Conservation (phyloP, 2,113 vertebrate genomes). For the Ciconia stormi region DNA sequence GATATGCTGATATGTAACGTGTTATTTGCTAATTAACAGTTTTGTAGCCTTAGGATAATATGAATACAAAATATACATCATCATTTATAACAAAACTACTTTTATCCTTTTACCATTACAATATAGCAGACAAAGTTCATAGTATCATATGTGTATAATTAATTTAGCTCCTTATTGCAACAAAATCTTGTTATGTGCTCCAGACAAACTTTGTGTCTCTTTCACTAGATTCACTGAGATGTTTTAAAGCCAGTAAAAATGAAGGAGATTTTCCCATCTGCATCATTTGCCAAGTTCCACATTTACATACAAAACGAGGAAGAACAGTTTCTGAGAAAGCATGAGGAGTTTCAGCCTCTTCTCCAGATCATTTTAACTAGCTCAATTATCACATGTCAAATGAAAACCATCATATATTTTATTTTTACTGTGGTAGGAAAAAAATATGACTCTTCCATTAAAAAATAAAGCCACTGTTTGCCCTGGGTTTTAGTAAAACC, state of each 20-base stretch:
- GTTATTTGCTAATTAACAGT: background rate
- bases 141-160: background rate
- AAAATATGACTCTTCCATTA: background rate
- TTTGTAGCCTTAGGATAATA: background rate
- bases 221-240: background rate
- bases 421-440: background rate
- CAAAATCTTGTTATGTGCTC: background rate
- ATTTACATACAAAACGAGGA: background rate
- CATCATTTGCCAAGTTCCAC: background rate
- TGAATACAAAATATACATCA: background rate
- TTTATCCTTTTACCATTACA: background rate
- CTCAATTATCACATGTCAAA: background rate
- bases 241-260: background rate
- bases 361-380: background rate
- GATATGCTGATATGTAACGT: background rate
- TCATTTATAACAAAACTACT: background rate
- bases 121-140: background rate
- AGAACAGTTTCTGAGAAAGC: background rate
- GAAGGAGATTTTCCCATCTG: background rate
- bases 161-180: background rate
- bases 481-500: background rate
- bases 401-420: background rate
- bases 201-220: background rate
- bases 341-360: background rate
- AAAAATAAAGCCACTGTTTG: conserved; percentile 1